These are phyloP conservation scores for Drosophila emarginata DNA, from an alignment of 2,888 invertebrate genomes.

Conservation along the genomic window DNA sequence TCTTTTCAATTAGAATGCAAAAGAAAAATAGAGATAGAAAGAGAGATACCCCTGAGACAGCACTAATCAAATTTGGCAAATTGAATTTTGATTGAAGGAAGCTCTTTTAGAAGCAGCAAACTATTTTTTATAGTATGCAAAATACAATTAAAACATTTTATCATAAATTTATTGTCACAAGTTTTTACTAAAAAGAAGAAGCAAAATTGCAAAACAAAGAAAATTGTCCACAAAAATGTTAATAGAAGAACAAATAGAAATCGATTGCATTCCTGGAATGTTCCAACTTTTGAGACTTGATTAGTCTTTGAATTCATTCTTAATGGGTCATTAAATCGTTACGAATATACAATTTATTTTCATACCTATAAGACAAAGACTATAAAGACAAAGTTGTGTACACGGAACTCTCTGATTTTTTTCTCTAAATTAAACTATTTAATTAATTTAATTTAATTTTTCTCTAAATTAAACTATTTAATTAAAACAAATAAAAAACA, in stretches of 20 bases:
- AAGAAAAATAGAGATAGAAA: slow-evolving; percentile 23
- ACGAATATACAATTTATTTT: no score
- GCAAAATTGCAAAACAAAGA: no score
- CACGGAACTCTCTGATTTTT: no score
- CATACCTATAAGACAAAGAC: no score
- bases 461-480: no score
- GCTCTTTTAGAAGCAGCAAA: neutral
- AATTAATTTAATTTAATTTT: no score
- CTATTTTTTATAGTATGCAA: neutral
- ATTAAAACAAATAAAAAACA: no score
- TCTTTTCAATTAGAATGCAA: slow-evolving; percentile 61
- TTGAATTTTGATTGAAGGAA: slow-evolving; percentile 22
- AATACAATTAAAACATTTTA: neutral
- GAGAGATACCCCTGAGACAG: slow-evolving; percentile 2
- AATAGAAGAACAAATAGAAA: neutral
- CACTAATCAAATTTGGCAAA: slow-evolving; percentile 28
- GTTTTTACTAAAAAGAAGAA: neutral
- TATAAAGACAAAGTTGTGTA: no score
- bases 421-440: no score
- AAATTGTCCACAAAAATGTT: neutral
- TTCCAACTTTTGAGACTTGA: neutral
- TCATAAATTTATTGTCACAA: neutral
- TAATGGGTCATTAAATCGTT: no score
- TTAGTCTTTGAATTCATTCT: no score
- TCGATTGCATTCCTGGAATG: neutral